Conservation (phyloP, 1,140 invertebrate species). For the Brachionus sp. region DNA sequence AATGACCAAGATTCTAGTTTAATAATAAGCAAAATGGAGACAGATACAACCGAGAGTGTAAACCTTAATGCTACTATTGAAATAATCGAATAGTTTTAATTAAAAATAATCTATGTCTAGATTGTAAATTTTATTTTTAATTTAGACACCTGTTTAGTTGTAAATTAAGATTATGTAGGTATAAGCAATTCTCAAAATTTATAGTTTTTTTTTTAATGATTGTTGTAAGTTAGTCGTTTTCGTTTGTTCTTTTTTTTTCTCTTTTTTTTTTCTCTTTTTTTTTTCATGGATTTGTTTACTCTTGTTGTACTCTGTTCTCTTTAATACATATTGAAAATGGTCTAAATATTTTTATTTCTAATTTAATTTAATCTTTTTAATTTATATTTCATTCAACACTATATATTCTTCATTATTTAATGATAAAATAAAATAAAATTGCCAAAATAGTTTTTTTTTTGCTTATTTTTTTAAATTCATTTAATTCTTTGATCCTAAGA, state of each 20-base stretch:
- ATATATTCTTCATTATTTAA: background rate
- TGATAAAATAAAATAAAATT: background rate
- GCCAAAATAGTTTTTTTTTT: background rate
- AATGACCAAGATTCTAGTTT: background rate
- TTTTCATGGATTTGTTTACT: background rate
- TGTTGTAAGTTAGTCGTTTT: background rate
- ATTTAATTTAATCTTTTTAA: constrained; percentile 13
- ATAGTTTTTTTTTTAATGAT: background rate
- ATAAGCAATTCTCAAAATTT: background rate
- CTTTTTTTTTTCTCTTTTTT: background rate
- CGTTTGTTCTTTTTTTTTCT: background rate
- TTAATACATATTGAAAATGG: background rate
- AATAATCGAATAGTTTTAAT: background rate
- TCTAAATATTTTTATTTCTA: background rate
- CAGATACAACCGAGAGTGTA: background rate
- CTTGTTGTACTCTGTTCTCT: constrained; percentile 1
- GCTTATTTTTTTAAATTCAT: no score
- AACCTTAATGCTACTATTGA: background rate
- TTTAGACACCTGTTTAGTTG: background rate
- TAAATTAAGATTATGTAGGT: background rate
- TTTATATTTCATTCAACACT: background rate
- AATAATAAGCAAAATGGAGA: background rate
- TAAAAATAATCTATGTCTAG: no score
- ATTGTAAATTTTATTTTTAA: background rate
- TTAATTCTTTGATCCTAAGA: no score